Evolutionary conservation across 2,113 vertebrate species (phyloP).

Genomic region (Lepus americanus): DNA sequence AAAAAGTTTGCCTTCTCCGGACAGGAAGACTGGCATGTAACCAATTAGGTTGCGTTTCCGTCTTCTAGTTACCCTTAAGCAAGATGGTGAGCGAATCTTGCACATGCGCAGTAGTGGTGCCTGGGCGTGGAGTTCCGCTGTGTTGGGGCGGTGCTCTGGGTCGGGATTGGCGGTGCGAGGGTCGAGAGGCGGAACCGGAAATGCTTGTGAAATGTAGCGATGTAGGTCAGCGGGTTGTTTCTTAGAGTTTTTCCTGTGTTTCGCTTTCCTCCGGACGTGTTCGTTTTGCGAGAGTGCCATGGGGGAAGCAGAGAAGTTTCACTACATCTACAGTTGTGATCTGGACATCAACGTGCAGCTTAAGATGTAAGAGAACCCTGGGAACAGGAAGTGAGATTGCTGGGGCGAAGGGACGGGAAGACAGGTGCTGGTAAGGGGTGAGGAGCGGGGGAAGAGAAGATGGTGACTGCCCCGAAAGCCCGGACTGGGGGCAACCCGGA

Average conservation of each 20-base stretch:
- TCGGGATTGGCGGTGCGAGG: not conserved
- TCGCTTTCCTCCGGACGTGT: rapidly evolving
- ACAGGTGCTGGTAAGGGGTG: no score
- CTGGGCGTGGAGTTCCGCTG: not conserved
- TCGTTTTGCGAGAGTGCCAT: conserved; percentile 49
- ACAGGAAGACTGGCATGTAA: conserved; percentile 39
- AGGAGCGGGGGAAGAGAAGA: not conserved
- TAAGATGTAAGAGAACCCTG: conserved; percentile 93
- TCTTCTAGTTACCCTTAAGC: not conserved
- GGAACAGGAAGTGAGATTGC: not conserved
- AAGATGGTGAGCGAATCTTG: not conserved
- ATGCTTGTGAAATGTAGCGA: not conserved
- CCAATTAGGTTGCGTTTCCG: rapidly evolving
- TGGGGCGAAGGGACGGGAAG: not conserved
- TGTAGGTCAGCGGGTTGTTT: rapidly evolving
- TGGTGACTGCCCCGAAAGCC: not conserved
- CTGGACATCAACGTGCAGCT: conserved; percentile 98
- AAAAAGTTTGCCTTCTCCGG: rapidly evolving
- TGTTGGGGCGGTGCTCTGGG: rapidly evolving
- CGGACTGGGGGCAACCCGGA: rapidly evolving
- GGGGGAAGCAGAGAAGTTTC: conserved; percentile 95
- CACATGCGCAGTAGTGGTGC: conserved; percentile 46
- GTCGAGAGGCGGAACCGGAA: conserved; percentile 67
- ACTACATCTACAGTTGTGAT: conserved; percentile 97
- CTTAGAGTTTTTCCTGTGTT: rapidly evolving